Conservation (phyloP, 2,888 invertebrate genomes). For the Sinentomon sp. region DNA sequence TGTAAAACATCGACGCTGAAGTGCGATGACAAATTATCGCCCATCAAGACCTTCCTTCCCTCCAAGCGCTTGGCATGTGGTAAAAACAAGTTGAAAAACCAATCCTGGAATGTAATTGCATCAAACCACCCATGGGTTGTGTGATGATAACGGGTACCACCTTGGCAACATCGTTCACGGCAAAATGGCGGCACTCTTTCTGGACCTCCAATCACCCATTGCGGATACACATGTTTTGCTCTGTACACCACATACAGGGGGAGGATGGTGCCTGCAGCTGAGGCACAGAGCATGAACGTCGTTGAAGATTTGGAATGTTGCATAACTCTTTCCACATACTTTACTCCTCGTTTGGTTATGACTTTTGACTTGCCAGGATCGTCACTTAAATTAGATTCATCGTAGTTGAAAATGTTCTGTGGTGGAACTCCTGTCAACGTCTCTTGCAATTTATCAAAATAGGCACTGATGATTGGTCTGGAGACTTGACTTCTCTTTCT, state of each 20-base stretch:
- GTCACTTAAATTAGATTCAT: conserved; percentile 17
- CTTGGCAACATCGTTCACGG: no score
- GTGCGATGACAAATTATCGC: conserved; percentile 20
- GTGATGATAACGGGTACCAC: conserved; percentile 14
- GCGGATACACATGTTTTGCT: no score
- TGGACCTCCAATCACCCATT: no score
- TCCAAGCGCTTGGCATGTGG: conserved; percentile 12
- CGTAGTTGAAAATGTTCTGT: conserved; percentile 16
- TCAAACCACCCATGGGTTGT: conserved; percentile 19
- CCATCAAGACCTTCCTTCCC: conserved; percentile 19
- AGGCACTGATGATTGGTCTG: conserved; percentile 12
- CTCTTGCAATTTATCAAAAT: conserved; percentile 8
- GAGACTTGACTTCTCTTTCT: conserved; percentile 12
- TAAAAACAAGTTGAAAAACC: conserved; percentile 17
- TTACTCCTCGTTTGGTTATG: conserved; percentile 12
- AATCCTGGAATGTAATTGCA: conserved; percentile 16
- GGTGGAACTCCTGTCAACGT: conserved; percentile 5
- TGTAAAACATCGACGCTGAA: conserved; percentile 15
- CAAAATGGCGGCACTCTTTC: no score
- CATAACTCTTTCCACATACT: conserved; percentile 13
- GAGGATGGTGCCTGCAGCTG: conserved; percentile 19
- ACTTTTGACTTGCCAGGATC: conserved; percentile 14
- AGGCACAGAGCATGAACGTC: conserved; percentile 15
- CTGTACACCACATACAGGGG: conserved; percentile 23
- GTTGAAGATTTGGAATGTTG: conserved; percentile 13